A percentile compares a stretch with the other conserved stretches of the same genome.
These are phyloP conservation scores for Pararge aegeria DNA, from an alignment of 1,140 invertebrate genomes.

Conservation along the genomic window DNA sequence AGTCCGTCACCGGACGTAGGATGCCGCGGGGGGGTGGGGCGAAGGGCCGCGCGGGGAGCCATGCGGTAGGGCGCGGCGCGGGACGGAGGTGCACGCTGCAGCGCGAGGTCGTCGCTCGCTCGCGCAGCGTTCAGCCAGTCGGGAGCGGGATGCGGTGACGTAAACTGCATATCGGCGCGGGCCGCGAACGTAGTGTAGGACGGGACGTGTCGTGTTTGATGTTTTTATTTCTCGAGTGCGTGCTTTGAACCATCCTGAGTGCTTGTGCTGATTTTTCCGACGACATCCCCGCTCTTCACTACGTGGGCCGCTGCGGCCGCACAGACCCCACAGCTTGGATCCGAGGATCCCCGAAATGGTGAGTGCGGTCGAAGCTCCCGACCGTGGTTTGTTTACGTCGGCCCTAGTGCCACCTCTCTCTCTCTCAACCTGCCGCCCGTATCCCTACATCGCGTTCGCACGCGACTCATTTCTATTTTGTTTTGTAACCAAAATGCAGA, in stretches of 20 bases:
- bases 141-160: conserved; percentile 79
- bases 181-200: conserved; percentile 75
- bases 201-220: conserved; percentile 67
- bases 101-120: conserved; percentile 76
- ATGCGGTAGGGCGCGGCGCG: conserved; percentile 44
- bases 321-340: conserved; percentile 38
- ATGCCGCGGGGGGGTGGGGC: conserved; percentile 49
- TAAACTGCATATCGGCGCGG: conserved; percentile 73
- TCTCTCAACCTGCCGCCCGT: conserved; percentile 72
- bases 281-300: conserved; percentile 72
- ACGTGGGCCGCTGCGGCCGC: conserved; percentile 61
- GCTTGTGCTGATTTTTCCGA: conserved; percentile 54
- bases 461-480: conserved; percentile 73
- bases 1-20: conserved; percentile 57
- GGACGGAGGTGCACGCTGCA: conserved; percentile 73
- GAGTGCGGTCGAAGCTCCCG: conserved; percentile 76
- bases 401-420: conserved; percentile 63
- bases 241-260: conserved; percentile 59
- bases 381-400: conserved; percentile 77
- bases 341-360: conserved; percentile 75
- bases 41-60: conserved; percentile 37
- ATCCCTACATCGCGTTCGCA: conserved; percentile 68
- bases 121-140: conserved; percentile 65
- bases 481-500: conserved; percentile 78
- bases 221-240: conserved; percentile 56